phyloP scores from a whole-genome alignment of 2,888 invertebrate genomes.

The Leucophenga maculata region DNA sequence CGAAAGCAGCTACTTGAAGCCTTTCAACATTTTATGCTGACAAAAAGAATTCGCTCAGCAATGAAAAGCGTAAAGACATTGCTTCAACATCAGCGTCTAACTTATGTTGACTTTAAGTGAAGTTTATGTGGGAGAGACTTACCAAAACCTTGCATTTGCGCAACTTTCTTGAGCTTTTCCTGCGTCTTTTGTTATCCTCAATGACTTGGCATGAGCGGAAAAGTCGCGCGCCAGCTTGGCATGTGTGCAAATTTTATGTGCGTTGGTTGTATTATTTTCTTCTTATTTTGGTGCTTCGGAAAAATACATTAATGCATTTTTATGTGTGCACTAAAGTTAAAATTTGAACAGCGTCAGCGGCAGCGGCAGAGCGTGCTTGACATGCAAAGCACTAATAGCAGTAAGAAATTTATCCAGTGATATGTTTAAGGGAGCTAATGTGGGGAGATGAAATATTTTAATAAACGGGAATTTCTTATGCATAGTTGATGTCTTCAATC shows the following conservation, averaged over 20 bases:
- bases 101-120: too few species aligned
- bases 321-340: neutral
- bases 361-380: neutral
- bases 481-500: too few species aligned
- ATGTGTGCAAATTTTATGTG: conserved; percentile 1
- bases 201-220: neutral
- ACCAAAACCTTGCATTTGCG: too few species aligned
- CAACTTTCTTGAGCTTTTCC: neutral
- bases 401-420: too few species aligned
- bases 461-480: too few species aligned
- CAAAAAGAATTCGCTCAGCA: neutral
- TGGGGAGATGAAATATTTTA: too few species aligned
- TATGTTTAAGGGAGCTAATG: too few species aligned
- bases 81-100: too few species aligned
- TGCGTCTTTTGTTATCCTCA: neutral
- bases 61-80: too few species aligned
- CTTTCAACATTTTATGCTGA: conserved; percentile 2
- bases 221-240: neutral
- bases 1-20: neutral
- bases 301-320: conserved; percentile 5
- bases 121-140: too few species aligned
- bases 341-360: neutral
- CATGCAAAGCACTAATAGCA: too few species aligned
- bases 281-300: neutral
- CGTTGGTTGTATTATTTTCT: neutral